Evolutionary conservation across 1,140 invertebrate species (phyloP), one percentile per base, ranked within the genome.

Genomic region (Halesus radiatus): DNA sequence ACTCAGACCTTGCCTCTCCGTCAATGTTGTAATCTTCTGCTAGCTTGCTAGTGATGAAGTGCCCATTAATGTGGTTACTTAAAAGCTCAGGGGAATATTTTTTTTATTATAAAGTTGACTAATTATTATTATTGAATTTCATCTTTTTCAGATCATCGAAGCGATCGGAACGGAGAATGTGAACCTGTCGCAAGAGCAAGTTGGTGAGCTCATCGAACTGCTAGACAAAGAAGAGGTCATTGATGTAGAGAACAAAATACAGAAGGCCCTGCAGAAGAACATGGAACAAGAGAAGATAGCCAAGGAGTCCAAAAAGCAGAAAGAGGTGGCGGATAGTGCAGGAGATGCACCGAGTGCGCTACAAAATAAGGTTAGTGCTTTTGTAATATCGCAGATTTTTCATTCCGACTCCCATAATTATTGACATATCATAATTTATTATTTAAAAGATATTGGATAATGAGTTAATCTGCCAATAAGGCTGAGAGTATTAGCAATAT

Each of bases 151-250:
- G 97, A 96, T 98, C 26, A 91, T 99, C 82, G 97, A 98, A 87
- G 90, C 97, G 22, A 94, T 99, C 84, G 96, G 96, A 18, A 94
- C 96, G 82, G 97, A 98, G 87, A 96, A 98, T 84, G 93, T 98
- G 0, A 96, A 98, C 84, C 87, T 99, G 15, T 94, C 91, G 64
- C 91, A 94, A 76, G 94, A 95, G 83, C 96, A 98, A 89, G 91
- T 99, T 60, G 92, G 94, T 62, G 96, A 98, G 85, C 89, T 99
- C n/a, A 92, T 98, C 22, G 93, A 95, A 7, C 86, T 98, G 66
- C 91, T 98, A 26, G 94, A 96, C 72, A 97, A 98, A 85, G 97
- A 99, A 89, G 95, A 97, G 86, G 91, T 94, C n/a, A 87, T 98
- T 4, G 95, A 98, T 86, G 92, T 96, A 0, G 95, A 96, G 84